A percentile compares a stretch with the other conserved stretches of the same genome.
Conservation (phyloP, 2,888 invertebrate species). For the Nephrotoma guestfalica region DNA sequence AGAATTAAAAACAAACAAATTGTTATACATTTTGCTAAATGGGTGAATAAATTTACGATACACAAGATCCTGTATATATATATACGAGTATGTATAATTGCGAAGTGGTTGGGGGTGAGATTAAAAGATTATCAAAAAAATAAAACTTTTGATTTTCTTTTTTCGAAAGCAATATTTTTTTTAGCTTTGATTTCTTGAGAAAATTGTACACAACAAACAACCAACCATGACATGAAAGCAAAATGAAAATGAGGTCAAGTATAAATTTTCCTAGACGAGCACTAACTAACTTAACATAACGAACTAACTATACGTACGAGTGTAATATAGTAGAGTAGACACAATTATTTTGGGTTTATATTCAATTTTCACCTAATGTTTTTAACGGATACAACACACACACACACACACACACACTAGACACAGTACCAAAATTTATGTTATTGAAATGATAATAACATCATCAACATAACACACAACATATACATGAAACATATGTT, state of each 20-base stretch:
- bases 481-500: not conserved
- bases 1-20: not conserved
- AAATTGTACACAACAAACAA: not conserved
- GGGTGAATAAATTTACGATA: not conserved
- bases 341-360: not conserved
- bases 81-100: too few species aligned
- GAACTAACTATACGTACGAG: too few species aligned
- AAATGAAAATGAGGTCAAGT: not conserved
- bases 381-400: not conserved
- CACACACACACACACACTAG: not conserved
- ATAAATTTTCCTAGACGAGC: not conserved
- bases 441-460: not conserved
- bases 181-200: not conserved
- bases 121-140: not conserved
- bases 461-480: not conserved
- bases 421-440: not conserved
- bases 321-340: not conserved
- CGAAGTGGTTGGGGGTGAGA: not conserved
- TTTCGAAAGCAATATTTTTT: not conserved
- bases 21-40: not conserved
- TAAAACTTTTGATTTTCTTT: not conserved
- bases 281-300: not conserved
- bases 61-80: not conserved
- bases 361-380: not conserved
- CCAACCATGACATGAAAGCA: not conserved